phyloP scores from a whole-genome alignment of 2,888 invertebrate species.

The Drosophila meridiana region DNA sequence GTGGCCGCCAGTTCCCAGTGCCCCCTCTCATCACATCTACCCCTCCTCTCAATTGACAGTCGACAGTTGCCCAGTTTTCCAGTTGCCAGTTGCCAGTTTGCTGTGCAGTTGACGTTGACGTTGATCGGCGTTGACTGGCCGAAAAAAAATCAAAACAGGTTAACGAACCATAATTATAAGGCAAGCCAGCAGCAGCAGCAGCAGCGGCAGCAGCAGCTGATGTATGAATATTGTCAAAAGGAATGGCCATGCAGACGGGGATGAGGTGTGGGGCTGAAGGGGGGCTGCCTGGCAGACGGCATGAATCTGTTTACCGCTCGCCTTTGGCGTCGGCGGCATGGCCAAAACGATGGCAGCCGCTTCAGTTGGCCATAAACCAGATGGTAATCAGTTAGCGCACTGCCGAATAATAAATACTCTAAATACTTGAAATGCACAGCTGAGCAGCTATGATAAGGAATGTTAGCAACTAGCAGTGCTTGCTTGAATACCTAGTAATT shows the following conservation, averaged over 20 bases:
- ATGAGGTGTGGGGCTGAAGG: background rate
- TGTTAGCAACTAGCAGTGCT: background rate
- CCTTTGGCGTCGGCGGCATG: conserved; percentile 75
- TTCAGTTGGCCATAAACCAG: conserved; percentile 30
- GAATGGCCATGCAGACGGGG: conserved; percentile 5
- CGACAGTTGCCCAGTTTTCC: conserved; percentile 21
- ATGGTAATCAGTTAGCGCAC: conserved; percentile 3
- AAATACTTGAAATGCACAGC: conserved; percentile 22
- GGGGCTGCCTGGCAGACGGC: conserved; percentile 7
- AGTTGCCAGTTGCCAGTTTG: conserved; percentile 43
- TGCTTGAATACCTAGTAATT: background rate
- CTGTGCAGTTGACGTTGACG: conserved; percentile 56
- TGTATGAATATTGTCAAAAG: conserved; percentile 9
- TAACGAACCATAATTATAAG: conserved; percentile 69
- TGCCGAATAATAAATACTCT: conserved; percentile 33
- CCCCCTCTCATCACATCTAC: background rate
- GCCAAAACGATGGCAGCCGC: conserved; percentile 63
- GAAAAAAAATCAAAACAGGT: conserved; percentile 64
- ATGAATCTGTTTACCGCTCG: conserved; percentile 48
- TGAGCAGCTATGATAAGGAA: background rate
- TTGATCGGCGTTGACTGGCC: conserved; percentile 62
- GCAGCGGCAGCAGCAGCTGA: conserved; percentile 12
- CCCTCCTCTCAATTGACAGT: background rate
- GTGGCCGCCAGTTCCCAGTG: conserved; percentile 38
- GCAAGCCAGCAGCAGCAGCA: conserved; percentile 12